phyloP scores from a whole-genome alignment of 2,797 vertebrate genomes.

The Chloroceryle inda region DNA sequence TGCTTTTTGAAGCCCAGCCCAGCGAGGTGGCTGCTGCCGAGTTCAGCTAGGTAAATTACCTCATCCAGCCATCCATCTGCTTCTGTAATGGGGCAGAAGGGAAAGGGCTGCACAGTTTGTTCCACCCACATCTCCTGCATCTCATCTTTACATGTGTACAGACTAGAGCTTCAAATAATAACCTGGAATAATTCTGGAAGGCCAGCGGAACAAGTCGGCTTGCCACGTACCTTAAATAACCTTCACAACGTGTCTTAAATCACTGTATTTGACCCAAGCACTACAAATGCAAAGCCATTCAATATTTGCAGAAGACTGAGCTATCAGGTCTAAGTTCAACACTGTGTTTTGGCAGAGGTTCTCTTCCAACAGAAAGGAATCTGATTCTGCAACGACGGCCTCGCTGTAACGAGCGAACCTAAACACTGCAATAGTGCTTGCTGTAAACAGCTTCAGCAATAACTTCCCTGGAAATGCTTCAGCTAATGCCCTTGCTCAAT shows the following conservation, averaged over 20 bases:
- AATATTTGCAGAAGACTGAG: neutral
- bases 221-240: neutral
- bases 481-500: neutral
- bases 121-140: neutral
- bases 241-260: neutral
- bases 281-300: neutral
- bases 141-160: neutral
- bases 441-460: neutral
- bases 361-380: neutral
- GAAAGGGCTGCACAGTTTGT: neutral
- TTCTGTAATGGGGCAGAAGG: neutral
- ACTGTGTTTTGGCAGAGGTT: neutral
- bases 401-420: neutral
- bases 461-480: neutral
- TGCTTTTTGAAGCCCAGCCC: neutral
- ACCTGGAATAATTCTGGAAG: neutral
- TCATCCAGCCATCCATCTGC: constrained; percentile 27
- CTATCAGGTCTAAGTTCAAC: neutral
- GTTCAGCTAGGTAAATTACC: constrained; percentile 9
- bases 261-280: neutral
- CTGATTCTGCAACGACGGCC: neutral
- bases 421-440: neutral
- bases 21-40: neutral
- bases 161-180: neutral
- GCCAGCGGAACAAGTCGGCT: neutral